A percentile compares a stretch with the other conserved stretches of the same genome.
phyloP scores from a whole-genome alignment of 2,797 vertebrate genomes.

The Microchirus variegatus region DNA sequence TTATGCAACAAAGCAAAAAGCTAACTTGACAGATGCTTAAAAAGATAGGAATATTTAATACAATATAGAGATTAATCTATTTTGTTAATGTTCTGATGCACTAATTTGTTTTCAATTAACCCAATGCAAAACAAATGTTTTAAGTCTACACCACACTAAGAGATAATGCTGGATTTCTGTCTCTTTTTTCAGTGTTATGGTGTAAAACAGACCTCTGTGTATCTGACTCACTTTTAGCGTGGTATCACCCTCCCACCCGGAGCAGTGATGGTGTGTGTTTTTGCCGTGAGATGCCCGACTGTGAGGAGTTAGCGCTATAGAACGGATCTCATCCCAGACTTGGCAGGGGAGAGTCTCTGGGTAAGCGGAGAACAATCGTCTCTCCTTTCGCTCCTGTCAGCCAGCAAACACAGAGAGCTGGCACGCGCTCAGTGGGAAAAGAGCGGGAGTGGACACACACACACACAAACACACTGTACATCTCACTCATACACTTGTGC shows the following conservation, averaged over 20 bases:
- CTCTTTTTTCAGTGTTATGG: conserved; percentile 27
- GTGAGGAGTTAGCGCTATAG: conserved; percentile 69
- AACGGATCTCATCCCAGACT: conserved; percentile 75
- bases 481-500: conserved; percentile 24
- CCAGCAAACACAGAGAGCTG: conserved; percentile 80
- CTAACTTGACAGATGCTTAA: no score
- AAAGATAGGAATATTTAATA: no score
- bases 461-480: conserved; percentile 16
- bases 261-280: conserved; percentile 60
- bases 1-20: no score
- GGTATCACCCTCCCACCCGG: conserved; percentile 62
- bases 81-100: not conserved
- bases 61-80: not conserved
- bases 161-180: conserved; percentile 8
- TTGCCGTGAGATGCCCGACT: conserved; percentile 63
- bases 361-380: conserved; percentile 73
- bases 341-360: conserved; percentile 78
- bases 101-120: not conserved
- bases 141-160: not conserved
- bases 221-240: conserved; percentile 54
- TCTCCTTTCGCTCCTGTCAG: conserved; percentile 73
- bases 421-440: conserved; percentile 69
- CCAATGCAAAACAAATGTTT: not conserved
- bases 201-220: conserved; percentile 54
- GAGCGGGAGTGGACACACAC: conserved; percentile 65